Evolutionary conservation across 2,113 vertebrate species (phyloP), one percentile per base, ranked within the genome.

Genomic region (Brachyhypopomus occidentalis): DNA sequence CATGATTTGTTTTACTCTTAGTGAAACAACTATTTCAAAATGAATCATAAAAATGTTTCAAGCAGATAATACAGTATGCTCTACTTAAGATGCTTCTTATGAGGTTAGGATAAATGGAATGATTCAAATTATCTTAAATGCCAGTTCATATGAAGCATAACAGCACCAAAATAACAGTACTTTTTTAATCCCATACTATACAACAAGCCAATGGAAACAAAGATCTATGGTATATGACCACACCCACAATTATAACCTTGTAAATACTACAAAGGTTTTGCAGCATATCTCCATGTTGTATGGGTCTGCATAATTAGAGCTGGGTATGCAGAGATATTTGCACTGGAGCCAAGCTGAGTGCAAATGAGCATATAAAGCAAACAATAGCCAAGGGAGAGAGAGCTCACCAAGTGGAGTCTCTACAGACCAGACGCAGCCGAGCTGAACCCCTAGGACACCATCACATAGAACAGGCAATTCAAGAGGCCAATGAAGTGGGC

Each of bases 401-500:
- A 48, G 64, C 30, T 77, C 34, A 77, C 30, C 38, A 19, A 67
- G 48, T 9, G 12, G 34, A 38, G 66, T 70, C 66, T 70, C 66
- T 41, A 38, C 36, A n/a, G 66, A 70, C 66, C 34, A 19, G 9
- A 23, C 19, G n/a, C 36, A 70, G 34, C 66, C 66, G 19, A 41
- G 20, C 66, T 19, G 66, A 70, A 41, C 34, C 66, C 66, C 66
- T 38, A 70, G 66, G 89, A 89, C 86, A 91, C 86, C 84, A 87
- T 84, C 72, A 80, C 82, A 84, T 30, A 27, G 8, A 89, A 81
- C 66, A 45, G 45, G 66, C 38, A 27, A 76, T 86, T 84, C 87
- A 91, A 90, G 88, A 88, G 87, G 84, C 86, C 87, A 87, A 87
- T 88, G 89, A 83, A 72, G 67, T 59, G 64, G 60, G 25, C 74